Conservation (phyloP, 2,888 invertebrate species). For the Tanypteryx hageni region DNA sequence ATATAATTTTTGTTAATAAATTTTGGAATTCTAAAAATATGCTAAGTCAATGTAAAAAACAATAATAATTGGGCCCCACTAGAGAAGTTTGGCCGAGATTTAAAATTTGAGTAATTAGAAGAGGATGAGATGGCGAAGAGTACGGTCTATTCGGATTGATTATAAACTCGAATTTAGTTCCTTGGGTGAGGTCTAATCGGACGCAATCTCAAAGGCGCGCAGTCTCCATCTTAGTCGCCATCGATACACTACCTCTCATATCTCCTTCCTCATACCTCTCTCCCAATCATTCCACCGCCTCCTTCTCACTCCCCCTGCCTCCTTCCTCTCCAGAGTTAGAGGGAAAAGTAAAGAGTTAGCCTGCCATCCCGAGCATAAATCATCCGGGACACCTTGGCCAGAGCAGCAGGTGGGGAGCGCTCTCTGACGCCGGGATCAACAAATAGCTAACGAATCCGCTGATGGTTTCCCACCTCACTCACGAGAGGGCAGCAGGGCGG, state of each 20-base stretch:
- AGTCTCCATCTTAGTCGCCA: too few relatives aligned
- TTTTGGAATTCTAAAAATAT: too few relatives aligned
- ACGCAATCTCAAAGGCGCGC: neutral
- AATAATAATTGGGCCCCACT: too few relatives aligned
- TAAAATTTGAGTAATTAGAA: too few relatives aligned
- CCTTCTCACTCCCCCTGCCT: neutral
- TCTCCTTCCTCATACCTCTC: too few relatives aligned
- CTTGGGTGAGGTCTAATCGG: neutral
- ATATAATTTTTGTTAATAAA: too few relatives aligned
- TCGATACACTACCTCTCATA: too few relatives aligned
- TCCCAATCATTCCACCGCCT: neutral
- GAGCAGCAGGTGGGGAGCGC: constrained; percentile 37
- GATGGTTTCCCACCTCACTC: constrained; percentile 38
- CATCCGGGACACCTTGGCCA: constrained; percentile 31
- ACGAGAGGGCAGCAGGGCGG: neutral
- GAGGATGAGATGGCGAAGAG: too few relatives aligned
- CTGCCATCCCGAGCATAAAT: constrained; percentile 4
- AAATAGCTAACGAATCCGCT: constrained; percentile 46
- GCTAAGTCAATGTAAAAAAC: too few relatives aligned
- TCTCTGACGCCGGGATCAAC: constrained; percentile 34
- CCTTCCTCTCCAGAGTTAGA: neutral
- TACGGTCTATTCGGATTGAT: too few relatives aligned
- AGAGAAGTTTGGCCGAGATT: too few relatives aligned
- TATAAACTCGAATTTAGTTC: too few relatives aligned
- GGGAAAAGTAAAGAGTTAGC: constrained; percentile 3